Evolutionary conservation across 2,797 vertebrate genomes (phyloP).

Genomic region (Muscicapa striata): DNA sequence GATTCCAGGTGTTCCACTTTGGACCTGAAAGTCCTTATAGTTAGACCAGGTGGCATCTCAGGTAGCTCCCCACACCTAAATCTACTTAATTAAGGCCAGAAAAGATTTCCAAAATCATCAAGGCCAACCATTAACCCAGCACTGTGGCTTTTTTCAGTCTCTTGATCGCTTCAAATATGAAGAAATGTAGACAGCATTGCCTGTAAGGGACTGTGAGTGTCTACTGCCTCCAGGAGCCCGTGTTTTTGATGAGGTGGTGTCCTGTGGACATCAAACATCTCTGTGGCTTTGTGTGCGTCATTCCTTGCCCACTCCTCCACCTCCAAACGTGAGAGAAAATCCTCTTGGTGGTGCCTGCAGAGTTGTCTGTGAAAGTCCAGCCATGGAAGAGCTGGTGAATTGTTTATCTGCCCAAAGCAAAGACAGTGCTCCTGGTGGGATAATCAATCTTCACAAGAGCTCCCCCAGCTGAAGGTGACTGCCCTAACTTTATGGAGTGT

Average conservation of each 20-base stretch:
- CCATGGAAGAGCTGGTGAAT: background rate
- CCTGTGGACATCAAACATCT: background rate
- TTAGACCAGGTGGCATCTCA: background rate
- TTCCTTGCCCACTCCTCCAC: background rate
- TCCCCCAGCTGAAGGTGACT: background rate
- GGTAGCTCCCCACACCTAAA: background rate
- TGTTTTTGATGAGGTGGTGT: background rate
- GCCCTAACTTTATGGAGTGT: constrained; percentile 17
- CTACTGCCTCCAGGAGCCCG: background rate
- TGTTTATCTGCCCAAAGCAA: background rate
- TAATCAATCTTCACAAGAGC: background rate
- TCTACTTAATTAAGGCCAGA: background rate
- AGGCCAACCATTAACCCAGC: background rate
- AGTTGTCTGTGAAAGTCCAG: background rate
- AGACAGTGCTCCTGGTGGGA: background rate
- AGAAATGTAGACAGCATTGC: background rate
- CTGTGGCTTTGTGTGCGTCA: fast-evolving
- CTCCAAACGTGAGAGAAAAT: background rate
- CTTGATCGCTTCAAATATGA: background rate
- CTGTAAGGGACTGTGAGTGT: background rate
- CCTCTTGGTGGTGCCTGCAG: background rate
- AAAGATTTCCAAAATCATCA: background rate
- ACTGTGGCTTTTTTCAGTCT: background rate
- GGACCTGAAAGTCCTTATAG: background rate
- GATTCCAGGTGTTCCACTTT: background rate